phyloP scores from a whole-genome alignment of 2,797 vertebrate species.

The Siniperca undulata region DNA sequence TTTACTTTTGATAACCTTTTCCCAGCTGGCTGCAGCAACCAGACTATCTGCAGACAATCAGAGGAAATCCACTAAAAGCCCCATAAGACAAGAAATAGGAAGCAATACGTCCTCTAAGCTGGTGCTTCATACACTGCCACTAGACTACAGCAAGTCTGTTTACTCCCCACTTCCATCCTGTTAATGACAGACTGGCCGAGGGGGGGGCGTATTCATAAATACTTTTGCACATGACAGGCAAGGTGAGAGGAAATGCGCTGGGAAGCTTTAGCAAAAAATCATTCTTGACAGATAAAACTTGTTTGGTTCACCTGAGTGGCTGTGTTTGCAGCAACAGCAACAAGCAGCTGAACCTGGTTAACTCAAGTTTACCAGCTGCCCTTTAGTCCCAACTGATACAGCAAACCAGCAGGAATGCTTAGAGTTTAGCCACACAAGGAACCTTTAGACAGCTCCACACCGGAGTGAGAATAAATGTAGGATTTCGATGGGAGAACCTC shows the following conservation, averaged over 20 bases:
- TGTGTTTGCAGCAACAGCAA: slow-evolving; percentile 22
- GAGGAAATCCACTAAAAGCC: slow-evolving; percentile 63
- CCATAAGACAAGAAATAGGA: slow-evolving; percentile 59
- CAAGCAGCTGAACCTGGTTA: slow-evolving; percentile 52
- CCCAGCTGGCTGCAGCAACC: slow-evolving; percentile 54
- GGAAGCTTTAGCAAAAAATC: slow-evolving; percentile 38
- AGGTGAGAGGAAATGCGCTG: slow-evolving; percentile 59
- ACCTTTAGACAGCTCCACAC: slow-evolving; percentile 70
- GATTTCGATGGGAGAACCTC: slow-evolving; percentile 78
- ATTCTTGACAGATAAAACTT: slow-evolving; percentile 46
- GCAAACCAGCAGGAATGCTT: slow-evolving; percentile 69
- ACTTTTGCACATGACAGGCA: slow-evolving; percentile 64
- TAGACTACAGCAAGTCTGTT: slow-evolving; percentile 64
- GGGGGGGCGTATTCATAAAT: slow-evolving; percentile 52
- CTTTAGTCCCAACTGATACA: slow-evolving; percentile 59
- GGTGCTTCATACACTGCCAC: slow-evolving; percentile 46
- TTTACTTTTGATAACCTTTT: slow-evolving; percentile 83
- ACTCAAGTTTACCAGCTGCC: slow-evolving; percentile 55
- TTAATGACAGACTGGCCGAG: slow-evolving; percentile 57
- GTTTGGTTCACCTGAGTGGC: slow-evolving; percentile 45
- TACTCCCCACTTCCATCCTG: slow-evolving; percentile 58
- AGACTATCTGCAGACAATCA: slow-evolving; percentile 62
- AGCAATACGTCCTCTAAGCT: slow-evolving; percentile 50
- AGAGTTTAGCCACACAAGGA: slow-evolving; percentile 76
- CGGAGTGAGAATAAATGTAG: slow-evolving; percentile 75